These are phyloP conservation scores for Alectura lathami DNA, from an alignment of 2,113 vertebrate species.

Conservation along the genomic window DNA sequence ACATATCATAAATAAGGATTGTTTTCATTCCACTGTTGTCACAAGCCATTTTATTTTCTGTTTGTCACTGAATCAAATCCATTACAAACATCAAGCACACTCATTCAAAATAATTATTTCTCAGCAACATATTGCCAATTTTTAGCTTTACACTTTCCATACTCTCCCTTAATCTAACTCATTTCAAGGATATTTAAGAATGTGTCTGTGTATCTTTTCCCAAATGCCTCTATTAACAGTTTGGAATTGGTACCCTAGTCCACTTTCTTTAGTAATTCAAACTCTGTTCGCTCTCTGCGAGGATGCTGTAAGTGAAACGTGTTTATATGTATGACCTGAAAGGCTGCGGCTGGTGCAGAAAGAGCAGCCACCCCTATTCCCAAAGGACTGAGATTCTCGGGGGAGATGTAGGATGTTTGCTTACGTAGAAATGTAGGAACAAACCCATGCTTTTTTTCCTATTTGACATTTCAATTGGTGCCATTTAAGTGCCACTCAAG, in stretches of 20 bases:
- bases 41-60: not conserved
- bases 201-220: not conserved
- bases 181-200: conserved; percentile 35
- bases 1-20: conserved; percentile 39
- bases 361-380: not conserved
- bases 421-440: not conserved
- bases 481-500: not conserved
- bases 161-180: not conserved
- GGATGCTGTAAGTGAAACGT: not conserved
- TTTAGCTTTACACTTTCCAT: conserved; percentile 1
- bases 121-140: not conserved
- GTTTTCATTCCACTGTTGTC: conserved; percentile 49
- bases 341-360: not conserved
- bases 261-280: not conserved
- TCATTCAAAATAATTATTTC: conserved; percentile 29
- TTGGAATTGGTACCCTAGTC: not conserved
- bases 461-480: not conserved
- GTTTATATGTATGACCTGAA: not conserved
- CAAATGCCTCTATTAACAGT: conserved; percentile 11
- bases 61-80: conserved; percentile 48
- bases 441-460: not conserved
- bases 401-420: not conserved
- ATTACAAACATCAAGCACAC: not conserved
- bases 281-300: not conserved
- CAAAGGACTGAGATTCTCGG: not conserved